These are phyloP conservation scores for Hydractinia symbiolongicarpus DNA, from an alignment of 30 jellyfish, hydroid and myxozoan species.

Conservation along the genomic window DNA sequence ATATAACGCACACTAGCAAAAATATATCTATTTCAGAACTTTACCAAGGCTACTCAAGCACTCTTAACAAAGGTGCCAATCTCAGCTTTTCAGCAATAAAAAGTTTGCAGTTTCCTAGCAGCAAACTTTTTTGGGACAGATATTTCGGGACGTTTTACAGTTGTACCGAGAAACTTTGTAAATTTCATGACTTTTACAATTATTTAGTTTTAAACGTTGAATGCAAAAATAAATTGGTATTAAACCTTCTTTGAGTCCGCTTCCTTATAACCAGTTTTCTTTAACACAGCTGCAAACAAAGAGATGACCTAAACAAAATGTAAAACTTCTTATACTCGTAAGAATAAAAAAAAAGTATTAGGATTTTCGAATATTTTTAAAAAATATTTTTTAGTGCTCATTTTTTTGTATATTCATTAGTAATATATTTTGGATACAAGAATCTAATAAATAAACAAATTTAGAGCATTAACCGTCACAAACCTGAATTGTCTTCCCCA, in stretches of 20 bases:
- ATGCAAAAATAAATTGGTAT: background rate
- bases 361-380: too few species aligned
- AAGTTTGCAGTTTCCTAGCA: too few species aligned
- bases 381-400: too few species aligned
- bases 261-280: conserved; percentile 43
- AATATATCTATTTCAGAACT: too few species aligned
- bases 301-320: conserved; percentile 43
- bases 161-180: too few species aligned
- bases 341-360: background rate
- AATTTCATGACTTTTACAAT: background rate
- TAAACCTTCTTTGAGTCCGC: conserved; percentile 28
- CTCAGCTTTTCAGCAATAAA: too few species aligned
- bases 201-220: background rate
- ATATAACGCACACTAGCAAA: too few species aligned
- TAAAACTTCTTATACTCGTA: background rate
- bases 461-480: background rate
- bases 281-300: conserved; percentile 42
- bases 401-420: background rate
- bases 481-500: conserved; percentile 81
- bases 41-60: too few species aligned
- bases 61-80: too few species aligned
- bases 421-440: background rate
- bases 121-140: too few species aligned
- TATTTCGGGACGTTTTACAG: too few species aligned
- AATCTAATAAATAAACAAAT: background rate